Conservation (phyloP, 2,888 invertebrate genomes). For the Automeris io region DNA sequence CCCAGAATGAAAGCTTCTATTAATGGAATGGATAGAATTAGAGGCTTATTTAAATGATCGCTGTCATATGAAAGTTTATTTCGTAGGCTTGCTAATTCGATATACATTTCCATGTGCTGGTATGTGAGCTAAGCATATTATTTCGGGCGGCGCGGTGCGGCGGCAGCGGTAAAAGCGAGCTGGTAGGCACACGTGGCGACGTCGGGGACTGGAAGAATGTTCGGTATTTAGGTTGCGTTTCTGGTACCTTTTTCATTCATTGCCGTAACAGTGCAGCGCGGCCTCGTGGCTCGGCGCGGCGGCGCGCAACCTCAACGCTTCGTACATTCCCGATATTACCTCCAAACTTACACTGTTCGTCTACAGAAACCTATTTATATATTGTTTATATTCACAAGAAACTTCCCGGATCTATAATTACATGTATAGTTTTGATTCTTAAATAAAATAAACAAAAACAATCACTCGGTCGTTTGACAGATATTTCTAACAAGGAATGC, state of each 20-base stretch:
- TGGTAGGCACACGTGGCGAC: constrained; percentile 60
- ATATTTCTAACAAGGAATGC: constrained; percentile 23
- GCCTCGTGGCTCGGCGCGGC: constrained; percentile 20
- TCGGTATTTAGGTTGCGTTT: constrained; percentile 74
- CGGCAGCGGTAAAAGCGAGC: constrained; percentile 62
- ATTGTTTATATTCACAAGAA: background rate
- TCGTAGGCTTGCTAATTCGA: constrained; percentile 46
- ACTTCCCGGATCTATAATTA: background rate
- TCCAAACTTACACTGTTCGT: background rate
- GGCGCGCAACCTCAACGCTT: constrained; percentile 19
- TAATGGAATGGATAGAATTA: constrained; percentile 20
- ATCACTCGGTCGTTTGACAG: constrained; percentile 24
- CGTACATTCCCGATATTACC: background rate
- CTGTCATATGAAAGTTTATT: constrained; percentile 23
- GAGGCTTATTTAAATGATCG: constrained; percentile 29
- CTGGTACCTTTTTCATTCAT: constrained; percentile 74
- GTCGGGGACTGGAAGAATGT: constrained; percentile 63
- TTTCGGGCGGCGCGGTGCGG: constrained; percentile 54
- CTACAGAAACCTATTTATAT: background rate
- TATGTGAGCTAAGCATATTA: constrained; percentile 60
- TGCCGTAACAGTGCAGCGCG: constrained; percentile 63
- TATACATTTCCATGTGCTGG: constrained; percentile 50
- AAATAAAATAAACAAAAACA: constrained; percentile 23
- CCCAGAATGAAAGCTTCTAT: constrained; percentile 16
- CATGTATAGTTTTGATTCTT: constrained; percentile 1